These are phyloP conservation scores for Gymnopithys bicolor DNA, from an alignment of 2,797 vertebrate genomes.

Conservation along the genomic window DNA sequence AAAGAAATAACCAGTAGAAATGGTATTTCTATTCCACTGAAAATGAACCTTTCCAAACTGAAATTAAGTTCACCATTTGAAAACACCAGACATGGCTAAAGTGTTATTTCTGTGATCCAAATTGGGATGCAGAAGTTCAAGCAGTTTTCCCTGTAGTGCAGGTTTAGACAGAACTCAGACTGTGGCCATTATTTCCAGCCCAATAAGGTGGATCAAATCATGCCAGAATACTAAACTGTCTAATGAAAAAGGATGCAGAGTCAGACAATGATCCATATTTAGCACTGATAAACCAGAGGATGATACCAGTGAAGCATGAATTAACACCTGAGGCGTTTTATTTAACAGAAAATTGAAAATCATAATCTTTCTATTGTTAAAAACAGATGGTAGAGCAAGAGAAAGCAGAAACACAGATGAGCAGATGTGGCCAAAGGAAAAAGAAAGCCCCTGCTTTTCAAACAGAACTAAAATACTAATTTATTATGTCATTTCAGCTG, in stretches of 20 bases:
- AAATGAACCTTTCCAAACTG: background rate
- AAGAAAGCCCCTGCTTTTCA: background rate
- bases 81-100: background rate
- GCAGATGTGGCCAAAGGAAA: background rate
- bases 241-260: slow-evolving; percentile 57
- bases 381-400: background rate
- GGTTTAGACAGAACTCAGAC: slow-evolving; percentile 37
- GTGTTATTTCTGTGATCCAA: background rate
- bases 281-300: slow-evolving; percentile 10
- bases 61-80: background rate
- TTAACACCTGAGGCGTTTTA: slow-evolving; percentile 59
- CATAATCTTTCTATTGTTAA: background rate
- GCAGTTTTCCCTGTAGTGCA: background rate
- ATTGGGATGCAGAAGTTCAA: background rate
- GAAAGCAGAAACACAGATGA: background rate
- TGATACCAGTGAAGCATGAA: slow-evolving; percentile 33
- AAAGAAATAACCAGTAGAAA: background rate
- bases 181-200: slow-evolving; percentile 46
- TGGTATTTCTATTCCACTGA: background rate
- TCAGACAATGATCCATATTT: slow-evolving; percentile 45
- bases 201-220: slow-evolving; percentile 50
- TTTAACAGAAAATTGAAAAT: slow-evolving; percentile 40
- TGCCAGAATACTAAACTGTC: slow-evolving; percentile 21
- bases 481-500: background rate
- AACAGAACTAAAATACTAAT: background rate